Conservation (phyloP, 2,797 vertebrate genomes). For the Dipus sagitta region DNA sequence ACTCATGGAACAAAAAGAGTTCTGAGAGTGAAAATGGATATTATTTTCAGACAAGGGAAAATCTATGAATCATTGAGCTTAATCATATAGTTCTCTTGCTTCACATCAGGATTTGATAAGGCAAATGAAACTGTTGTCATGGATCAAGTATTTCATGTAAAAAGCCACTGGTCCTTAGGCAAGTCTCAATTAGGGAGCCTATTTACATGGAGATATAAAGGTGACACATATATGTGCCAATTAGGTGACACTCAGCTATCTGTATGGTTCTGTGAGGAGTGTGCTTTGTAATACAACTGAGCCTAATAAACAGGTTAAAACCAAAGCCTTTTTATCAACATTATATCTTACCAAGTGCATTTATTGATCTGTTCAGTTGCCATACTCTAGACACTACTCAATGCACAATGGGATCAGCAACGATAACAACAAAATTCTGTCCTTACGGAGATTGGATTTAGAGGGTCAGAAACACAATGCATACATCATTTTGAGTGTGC, state of each 20-base stretch:
- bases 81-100: slow-evolving; percentile 21
- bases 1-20: slow-evolving; percentile 32
- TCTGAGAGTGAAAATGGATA: background rate
- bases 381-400: background rate
- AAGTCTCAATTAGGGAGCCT: background rate
- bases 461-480: background rate
- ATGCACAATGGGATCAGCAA: background rate
- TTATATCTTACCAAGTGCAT: background rate
- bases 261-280: background rate
- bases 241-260: background rate
- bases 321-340: background rate
- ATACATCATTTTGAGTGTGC: background rate
- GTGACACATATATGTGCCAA: background rate
- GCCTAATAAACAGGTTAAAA: background rate
- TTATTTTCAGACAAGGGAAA: slow-evolving; percentile 28
- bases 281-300: background rate
- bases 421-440: background rate
- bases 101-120: slow-evolving; percentile 8
- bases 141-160: slow-evolving; percentile 40
- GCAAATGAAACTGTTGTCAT: background rate
- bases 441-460: background rate
- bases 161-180: background rate
- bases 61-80: slow-evolving; percentile 55
- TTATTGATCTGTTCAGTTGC: background rate
- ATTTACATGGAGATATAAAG: background rate